Conservation (phyloP, 2,888 invertebrate species). For the Macrostomum cliftonense region DNA sequence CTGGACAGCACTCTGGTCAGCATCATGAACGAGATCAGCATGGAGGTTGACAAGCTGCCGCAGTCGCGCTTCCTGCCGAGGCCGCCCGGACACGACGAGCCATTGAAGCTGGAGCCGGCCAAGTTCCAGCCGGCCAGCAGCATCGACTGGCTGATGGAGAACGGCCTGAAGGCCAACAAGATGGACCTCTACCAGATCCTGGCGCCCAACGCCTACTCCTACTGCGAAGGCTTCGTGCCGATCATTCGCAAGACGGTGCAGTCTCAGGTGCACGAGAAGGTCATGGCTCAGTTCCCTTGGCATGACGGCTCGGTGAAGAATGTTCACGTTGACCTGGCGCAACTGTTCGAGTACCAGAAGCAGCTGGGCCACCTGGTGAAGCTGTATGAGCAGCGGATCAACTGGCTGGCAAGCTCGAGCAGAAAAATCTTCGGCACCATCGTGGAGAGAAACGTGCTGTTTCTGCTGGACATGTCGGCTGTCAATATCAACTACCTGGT, state of each 20-base stretch:
- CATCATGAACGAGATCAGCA: conserved; percentile 33
- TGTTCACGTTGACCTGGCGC: conserved; percentile 36
- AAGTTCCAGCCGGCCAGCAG: conserved; percentile 31
- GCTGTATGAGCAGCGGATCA: conserved; percentile 31
- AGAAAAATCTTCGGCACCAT: conserved; percentile 32
- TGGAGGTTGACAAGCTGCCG: conserved; percentile 32
- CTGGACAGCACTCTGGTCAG: conserved; percentile 35
- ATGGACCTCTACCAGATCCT: conserved; percentile 36
- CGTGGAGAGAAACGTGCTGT: conserved; percentile 24
- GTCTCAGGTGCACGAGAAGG: conserved; percentile 36
- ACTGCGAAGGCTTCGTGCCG: conserved; percentile 34
- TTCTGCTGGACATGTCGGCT: conserved; percentile 32
- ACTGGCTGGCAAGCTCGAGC: conserved; percentile 33
- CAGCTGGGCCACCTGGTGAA: conserved; percentile 28
- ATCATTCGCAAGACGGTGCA: conserved; percentile 35
- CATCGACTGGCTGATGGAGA: conserved; percentile 28
- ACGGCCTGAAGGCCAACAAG: conserved; percentile 34
- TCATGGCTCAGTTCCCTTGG: conserved; percentile 38
- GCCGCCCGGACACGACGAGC: conserved; percentile 35
- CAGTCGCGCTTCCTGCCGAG: conserved; percentile 34
- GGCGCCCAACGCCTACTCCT: conserved; percentile 35
- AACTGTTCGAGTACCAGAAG: conserved; percentile 37
- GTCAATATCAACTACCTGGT: conserved; percentile 34
- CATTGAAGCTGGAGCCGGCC: conserved; percentile 24
- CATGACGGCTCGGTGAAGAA: conserved; percentile 36